These are phyloP conservation scores for Spodoptera frugiperda DNA, from an alignment of 1,140 invertebrate genomes.

Conservation along the genomic window DNA sequence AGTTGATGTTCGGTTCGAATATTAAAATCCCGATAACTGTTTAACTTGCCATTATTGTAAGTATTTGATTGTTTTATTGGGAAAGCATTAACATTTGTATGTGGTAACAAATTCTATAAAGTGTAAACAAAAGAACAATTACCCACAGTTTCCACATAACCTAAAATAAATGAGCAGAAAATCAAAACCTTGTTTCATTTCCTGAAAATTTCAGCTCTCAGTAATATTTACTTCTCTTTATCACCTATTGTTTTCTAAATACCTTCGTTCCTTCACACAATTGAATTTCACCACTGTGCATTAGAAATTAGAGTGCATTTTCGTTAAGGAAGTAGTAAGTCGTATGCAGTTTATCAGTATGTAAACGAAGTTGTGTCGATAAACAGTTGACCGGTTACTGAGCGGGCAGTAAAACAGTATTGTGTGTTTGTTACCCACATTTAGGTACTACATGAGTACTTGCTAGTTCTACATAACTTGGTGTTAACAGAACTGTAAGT, in stretches of 20 bases:
- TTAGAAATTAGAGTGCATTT: conserved; percentile 3
- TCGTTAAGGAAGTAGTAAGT: neutral
- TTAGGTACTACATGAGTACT: neutral
- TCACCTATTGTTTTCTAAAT: conserved; percentile 39
- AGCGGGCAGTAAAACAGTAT: conserved; percentile 15
- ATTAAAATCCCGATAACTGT: too few species aligned
- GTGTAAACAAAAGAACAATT: neutral
- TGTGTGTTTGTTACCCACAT: conserved; percentile 6
- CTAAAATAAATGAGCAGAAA: conserved; percentile 25
- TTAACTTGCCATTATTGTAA: too few species aligned
- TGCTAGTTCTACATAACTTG: neutral
- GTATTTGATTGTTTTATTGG: too few species aligned
- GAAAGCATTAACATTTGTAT: too few species aligned
- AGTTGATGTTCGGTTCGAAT: too few species aligned
- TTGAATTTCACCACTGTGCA: neutral
- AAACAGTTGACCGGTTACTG: conserved; percentile 7
- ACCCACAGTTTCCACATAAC: conserved; percentile 2
- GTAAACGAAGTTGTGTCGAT: conserved; percentile 34
- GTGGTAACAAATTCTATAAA: too few species aligned
- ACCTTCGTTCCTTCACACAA: neutral
- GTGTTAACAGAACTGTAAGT: neutral
- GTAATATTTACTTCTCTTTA: conserved; percentile 21
- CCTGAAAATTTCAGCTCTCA: conserved; percentile 21
- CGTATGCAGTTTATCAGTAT: conserved; percentile 26
- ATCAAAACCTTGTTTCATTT: conserved; percentile 35